Conservation (phyloP, 2,113 vertebrate genomes). For the Nyctibius bracteatus region DNA sequence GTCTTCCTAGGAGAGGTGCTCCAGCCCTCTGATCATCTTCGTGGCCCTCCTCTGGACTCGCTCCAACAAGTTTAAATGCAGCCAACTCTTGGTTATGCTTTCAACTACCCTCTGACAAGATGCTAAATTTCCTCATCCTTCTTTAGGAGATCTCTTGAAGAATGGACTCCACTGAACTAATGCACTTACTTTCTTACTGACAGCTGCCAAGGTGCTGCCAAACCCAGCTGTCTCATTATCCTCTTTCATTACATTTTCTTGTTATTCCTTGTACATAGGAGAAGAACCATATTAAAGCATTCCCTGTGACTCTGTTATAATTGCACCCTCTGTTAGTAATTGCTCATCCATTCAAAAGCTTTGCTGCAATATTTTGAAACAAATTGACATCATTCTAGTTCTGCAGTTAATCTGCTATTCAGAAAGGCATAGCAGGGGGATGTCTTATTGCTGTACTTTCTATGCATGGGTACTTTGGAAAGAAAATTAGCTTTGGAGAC, state of each 20-base stretch:
- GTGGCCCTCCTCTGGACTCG: no score
- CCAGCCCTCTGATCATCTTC: no score
- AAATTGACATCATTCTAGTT: conserved; percentile 68
- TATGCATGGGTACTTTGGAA: conserved; percentile 48
- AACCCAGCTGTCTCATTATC: conserved; percentile 59
- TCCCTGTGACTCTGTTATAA: conserved; percentile 45
- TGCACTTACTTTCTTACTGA: conserved; percentile 53
- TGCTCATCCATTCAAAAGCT: conserved; percentile 69
- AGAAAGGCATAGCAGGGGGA: conserved; percentile 60
- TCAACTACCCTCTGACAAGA: conserved; percentile 32
- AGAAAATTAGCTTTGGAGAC: conserved; percentile 53
- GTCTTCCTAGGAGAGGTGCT: no score
- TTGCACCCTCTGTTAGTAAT: conserved; percentile 58
- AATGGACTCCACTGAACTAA: neutral
- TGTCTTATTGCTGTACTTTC: conserved; percentile 53
- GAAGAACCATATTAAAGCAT: conserved; percentile 48
- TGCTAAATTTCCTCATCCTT: conserved; percentile 36
- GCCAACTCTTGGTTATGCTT: neutral
- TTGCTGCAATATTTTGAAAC: conserved; percentile 73
- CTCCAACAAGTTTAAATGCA: no score
- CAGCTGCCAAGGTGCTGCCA: conserved; percentile 59
- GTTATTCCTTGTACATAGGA: conserved; percentile 37
- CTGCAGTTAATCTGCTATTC: conserved; percentile 67
- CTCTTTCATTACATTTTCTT: conserved; percentile 54
- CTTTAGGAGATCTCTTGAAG: conserved; percentile 37